Evolutionary conservation across 1,140 invertebrate genomes (phyloP), one percentile per base, ranked within the genome.

Genomic region (Bombus vancouverensis): DNA sequence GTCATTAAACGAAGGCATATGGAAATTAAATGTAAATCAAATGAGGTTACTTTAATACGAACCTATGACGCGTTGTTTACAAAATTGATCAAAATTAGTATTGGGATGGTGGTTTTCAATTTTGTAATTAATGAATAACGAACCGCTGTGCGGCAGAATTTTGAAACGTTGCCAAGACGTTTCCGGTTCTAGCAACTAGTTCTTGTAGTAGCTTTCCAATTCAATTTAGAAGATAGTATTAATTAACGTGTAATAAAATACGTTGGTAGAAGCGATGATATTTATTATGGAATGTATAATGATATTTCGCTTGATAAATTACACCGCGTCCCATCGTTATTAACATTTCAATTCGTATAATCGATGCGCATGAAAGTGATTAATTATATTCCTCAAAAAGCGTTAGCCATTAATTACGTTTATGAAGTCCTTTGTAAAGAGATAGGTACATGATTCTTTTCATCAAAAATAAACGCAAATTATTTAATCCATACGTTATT

Each of bases 1-100:
- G 25, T 47, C 34, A 37, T 74, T 62, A 65, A 74, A 73, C 57
- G 28, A 22, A 34, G 47, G 13, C 44, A 13, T 10, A 39, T 25
- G 78, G 53, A 34, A 62, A 72, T 73, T 6, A 59, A 81, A 59
- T 42, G 47, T 34, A 73, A 44, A 72, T 68, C 66, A 66, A 66
- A 83, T 9, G 44, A 57, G 74, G 34, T 44, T 59, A 34, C n/a
- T 57, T 71, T 39, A 44, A 62, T 15, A n/a, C 15, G 34, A 34
- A 47, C 15, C 37, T 34, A 39, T 47, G 74, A 42, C n/a, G 74
- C 1, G 32, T 32, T 62, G 34, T 59, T 80, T 32, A 22, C 25
- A n/a, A 80, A 84, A 72, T 84, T 72, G 22, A 84, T 84, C 76
- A 32, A 71, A 80, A 72, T 84, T 84, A 80, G 65, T 84, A 79